phyloP scores from a whole-genome alignment of 2,113 vertebrate species.

The Oryzias curvinotus region DNA sequence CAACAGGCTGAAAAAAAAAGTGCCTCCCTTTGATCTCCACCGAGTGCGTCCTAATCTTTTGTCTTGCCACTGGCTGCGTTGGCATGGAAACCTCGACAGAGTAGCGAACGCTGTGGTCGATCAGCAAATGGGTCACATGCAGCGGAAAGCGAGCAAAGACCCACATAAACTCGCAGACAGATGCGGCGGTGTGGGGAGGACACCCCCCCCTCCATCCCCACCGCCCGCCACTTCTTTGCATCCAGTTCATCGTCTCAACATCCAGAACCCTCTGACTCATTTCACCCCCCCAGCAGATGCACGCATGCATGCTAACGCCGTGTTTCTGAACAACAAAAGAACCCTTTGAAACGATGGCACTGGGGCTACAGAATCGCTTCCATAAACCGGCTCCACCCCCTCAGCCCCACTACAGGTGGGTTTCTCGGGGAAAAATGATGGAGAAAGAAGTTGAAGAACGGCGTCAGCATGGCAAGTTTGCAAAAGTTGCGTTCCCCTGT shows the following conservation, averaged over 20 bases:
- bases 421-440: too few species aligned
- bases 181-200: conserved; percentile 28
- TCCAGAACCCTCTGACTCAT: conserved; percentile 62
- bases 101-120: conserved; percentile 75
- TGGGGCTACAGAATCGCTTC: too few species aligned
- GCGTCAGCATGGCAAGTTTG: too few species aligned
- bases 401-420: too few species aligned
- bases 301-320: too few species aligned
- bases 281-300: conserved; percentile 40
- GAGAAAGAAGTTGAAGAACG: too few species aligned
- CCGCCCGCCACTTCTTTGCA: conserved; percentile 2
- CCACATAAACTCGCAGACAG: conserved; percentile 11
- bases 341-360: too few species aligned
- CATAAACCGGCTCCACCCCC: too few species aligned
- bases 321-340: too few species aligned
- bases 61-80: conserved; percentile 78
- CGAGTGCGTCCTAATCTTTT: conserved; percentile 71
- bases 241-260: conserved; percentile 52
- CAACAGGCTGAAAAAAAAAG: conserved; percentile 25
- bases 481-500: too few species aligned
- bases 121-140: conserved; percentile 78
- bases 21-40: conserved; percentile 44
- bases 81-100: conserved; percentile 79
- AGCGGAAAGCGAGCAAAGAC: conserved; percentile 52
- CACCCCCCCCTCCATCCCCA: conserved; percentile 5